These are phyloP conservation scores for Eumaeus atala DNA, from an alignment of 1,140 invertebrate species.

Conservation along the genomic window DNA sequence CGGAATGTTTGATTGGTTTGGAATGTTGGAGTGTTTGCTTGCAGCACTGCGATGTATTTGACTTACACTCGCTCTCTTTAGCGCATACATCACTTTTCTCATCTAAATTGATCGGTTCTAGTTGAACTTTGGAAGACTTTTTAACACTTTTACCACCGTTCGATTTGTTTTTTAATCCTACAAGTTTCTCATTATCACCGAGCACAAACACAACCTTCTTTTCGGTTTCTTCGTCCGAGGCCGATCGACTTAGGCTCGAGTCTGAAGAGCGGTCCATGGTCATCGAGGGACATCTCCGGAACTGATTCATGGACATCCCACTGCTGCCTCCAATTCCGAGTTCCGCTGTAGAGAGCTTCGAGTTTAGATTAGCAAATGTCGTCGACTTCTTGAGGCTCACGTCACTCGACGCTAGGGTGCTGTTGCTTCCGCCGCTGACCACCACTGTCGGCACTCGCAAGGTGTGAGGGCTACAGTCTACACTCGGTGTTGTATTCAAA, in stretches of 20 bases:
- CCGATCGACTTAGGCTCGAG: conserved; percentile 46
- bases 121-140: conserved; percentile 46
- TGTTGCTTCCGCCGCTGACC: conserved; percentile 44
- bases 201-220: conserved; percentile 82
- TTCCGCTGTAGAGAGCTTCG: conserved; percentile 56
- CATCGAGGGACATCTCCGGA: conserved; percentile 47
- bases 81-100: conserved; percentile 28
- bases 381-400: conserved; percentile 44
- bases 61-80: conserved; percentile 31
- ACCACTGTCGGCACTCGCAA: conserved; percentile 43
- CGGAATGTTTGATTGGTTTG: conserved; percentile 78
- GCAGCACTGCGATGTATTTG: conserved; percentile 51
- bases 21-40: conserved; percentile 73
- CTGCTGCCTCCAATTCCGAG: conserved; percentile 22
- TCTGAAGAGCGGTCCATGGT: conserved; percentile 44
- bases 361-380: conserved; percentile 49
- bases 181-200: conserved; percentile 82
- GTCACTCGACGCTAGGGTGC: conserved; percentile 43
- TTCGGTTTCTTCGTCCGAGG: conserved; percentile 46
- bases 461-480: conserved; percentile 23
- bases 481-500: conserved; percentile 25
- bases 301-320: conserved; percentile 18
- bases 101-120: conserved; percentile 33
- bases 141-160: conserved; percentile 53
- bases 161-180: conserved; percentile 74